A percentile compares a stretch with the other conserved stretches of the same genome.
Conservation (phyloP, 2,888 invertebrate species). For the Callyntrura guangdongensis region DNA sequence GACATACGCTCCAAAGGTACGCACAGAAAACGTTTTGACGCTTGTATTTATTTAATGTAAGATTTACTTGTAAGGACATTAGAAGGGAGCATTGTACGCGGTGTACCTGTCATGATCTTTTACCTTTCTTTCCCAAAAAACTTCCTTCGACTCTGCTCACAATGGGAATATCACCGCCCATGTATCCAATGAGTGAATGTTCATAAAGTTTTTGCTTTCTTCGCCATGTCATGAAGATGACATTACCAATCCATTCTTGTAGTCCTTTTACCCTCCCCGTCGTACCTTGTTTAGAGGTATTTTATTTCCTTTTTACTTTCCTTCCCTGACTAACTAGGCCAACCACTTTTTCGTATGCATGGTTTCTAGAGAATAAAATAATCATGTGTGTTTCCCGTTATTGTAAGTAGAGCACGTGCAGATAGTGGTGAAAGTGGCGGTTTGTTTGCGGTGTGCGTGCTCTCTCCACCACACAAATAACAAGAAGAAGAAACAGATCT, state of each 20-base stretch:
- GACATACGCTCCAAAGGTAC: no score
- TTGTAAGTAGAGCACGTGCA: slow-evolving; percentile 28
- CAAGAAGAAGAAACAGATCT: background rate
- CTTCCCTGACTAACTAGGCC: slow-evolving; percentile 37
- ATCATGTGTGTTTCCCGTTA: background rate
- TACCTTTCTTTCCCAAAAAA: no score
- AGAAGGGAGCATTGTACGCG: background rate
- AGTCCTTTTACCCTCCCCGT: background rate
- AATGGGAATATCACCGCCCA: no score
- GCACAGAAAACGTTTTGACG: no score
- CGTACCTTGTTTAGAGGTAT: slow-evolving; percentile 49
- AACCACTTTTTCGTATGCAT: background rate
- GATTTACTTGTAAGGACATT: background rate
- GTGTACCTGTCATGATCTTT: background rate
- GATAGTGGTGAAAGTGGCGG: background rate
- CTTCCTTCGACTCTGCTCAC: no score
- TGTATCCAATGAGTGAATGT: no score
- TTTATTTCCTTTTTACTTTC: slow-evolving; percentile 15
- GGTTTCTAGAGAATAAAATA: background rate
- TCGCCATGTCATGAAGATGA: slow-evolving; percentile 55
- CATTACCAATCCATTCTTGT: slow-evolving; percentile 67
- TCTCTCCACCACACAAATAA: background rate
- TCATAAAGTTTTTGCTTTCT: background rate
- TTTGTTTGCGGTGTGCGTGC: background rate
- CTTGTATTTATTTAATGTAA: no score